Evolutionary conservation across 1,140 invertebrate genomes (phyloP).

Genomic region (Achroia grisella): DNA sequence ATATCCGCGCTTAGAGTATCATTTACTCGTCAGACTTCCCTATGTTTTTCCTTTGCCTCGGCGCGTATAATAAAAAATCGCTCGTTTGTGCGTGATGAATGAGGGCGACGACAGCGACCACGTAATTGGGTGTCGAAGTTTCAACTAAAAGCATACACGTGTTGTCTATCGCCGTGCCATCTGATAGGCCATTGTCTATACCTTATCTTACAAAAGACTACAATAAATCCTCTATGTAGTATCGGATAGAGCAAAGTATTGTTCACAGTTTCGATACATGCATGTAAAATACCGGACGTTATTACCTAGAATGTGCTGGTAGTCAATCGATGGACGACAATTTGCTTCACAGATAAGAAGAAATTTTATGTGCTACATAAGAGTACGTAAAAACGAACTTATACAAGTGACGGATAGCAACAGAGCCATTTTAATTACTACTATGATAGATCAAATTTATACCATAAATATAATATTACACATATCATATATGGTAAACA

Average conservation of each 20-base stretch:
- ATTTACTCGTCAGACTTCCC: slow-evolving; percentile 21
- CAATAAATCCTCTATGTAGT: slow-evolving; percentile 65
- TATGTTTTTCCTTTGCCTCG: slow-evolving; percentile 19
- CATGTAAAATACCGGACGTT: slow-evolving; percentile 60
- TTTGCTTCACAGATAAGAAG: slow-evolving; percentile 21
- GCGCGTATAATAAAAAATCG: slow-evolving; percentile 46
- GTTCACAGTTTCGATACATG: slow-evolving; percentile 44
- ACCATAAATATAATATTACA: too few species aligned
- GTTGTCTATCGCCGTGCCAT: slow-evolving; percentile 45
- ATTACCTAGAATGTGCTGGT: slow-evolving; percentile 51
- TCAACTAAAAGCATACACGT: slow-evolving; percentile 69
- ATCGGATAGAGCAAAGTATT: slow-evolving; percentile 59
- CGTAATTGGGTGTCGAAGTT: slow-evolving; percentile 67
- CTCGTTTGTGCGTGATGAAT: slow-evolving; percentile 61
- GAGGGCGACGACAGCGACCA: slow-evolving; percentile 33
- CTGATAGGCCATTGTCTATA: slow-evolving; percentile 62
- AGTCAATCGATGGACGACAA: slow-evolving; percentile 36
- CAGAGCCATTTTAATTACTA: too few species aligned
- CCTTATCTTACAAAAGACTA: slow-evolving; percentile 53
- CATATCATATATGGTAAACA: too few species aligned
- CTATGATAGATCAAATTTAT: too few species aligned
- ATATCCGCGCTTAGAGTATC: slow-evolving; percentile 22
- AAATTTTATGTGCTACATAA: slow-evolving; percentile 16
- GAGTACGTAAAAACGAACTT: too few species aligned
- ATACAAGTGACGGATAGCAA: too few species aligned